Evolutionary conservation across 1,140 invertebrate genomes (phyloP), one percentile per base, ranked within the genome.

Genomic region (Nylanderia fulva): DNA sequence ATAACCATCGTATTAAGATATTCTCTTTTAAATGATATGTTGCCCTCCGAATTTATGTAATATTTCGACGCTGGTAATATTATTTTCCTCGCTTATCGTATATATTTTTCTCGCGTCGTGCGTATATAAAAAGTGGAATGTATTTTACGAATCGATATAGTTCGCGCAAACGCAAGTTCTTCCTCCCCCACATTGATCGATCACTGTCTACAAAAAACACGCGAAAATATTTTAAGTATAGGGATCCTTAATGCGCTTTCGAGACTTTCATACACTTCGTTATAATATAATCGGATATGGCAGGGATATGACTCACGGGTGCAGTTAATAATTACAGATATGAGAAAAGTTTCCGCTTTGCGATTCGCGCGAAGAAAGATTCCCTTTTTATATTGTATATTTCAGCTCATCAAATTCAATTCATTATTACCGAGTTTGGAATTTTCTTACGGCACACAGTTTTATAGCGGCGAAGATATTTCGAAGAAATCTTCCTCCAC

Each of bases 251-350:
- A 48, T 24, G 48, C 5, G 58, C 29, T 21, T 56, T n/a, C 48
- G 42, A 63, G 48, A 85, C 39, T 58, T 58, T 71, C 56, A 56
- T 76, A 76, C 58, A 24, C 68, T 52, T 86, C 52, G 61, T 86
- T 89, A 89, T 48, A 77, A 83, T 87, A 88, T n/a, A n/a, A n/a
- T 90, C 42, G 63, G 86, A 91, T 91, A 91, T 90, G 91, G 86
- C 88, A 90, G 83, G 85, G 90, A 91, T 91, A 91, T 90, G 91
- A 92, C 74, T 91, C 82, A 86, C 75, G 85, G 85, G 61, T 72
- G 33, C 39, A 85, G 64, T 82, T 58, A 36, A 89, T 61, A 75
- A 79, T 89, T 86, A 88, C 24, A 74, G 72, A 69, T 63, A 24
- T 76, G 56, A 88, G 52, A 88, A 18, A 88, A 58, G 69, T 83